Conservation (phyloP, 2,888 invertebrate genomes). For the Macropis europaea region DNA sequence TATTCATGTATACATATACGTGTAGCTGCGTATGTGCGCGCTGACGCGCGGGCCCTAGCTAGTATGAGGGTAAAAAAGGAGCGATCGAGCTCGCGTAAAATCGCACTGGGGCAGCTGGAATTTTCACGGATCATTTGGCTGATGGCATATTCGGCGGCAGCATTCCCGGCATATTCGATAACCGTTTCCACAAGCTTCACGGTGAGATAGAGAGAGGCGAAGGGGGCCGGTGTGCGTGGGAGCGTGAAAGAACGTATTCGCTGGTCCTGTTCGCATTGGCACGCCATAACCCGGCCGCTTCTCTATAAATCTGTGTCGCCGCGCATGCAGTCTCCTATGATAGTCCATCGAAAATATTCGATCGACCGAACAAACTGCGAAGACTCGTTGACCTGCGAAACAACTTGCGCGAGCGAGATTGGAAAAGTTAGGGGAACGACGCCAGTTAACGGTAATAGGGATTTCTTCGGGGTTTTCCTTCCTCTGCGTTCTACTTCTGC, state of each 20-base stretch:
- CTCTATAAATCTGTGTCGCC: constrained; percentile 41
- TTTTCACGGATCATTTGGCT: constrained; percentile 75
- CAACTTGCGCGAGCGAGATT: constrained; percentile 32
- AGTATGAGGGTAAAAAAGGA: constrained; percentile 24
- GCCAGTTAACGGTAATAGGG: constrained; percentile 11
- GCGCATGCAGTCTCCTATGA: constrained; percentile 1
- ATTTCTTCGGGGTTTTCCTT: constrained; percentile 16
- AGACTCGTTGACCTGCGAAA: constrained; percentile 49
- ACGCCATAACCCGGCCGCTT: constrained; percentile 41
- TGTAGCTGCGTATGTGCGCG: neutral
- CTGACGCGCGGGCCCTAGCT: neutral
- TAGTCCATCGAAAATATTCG: constrained; percentile 44
- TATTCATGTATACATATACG: neutral
- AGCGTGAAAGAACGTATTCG: constrained; percentile 2
- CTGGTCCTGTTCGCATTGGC: constrained; percentile 27
- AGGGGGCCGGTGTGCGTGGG: neutral
- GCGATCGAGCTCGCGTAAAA: constrained; percentile 60
- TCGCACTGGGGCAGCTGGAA: constrained; percentile 64
- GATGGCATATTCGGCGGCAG: constrained; percentile 70
- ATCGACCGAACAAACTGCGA: constrained; percentile 45
- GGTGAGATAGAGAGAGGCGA: neutral
- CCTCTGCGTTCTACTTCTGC: no score
- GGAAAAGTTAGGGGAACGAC: constrained; percentile 26
- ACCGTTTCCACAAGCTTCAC: constrained; percentile 51
- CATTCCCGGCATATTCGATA: constrained; percentile 71